Evolutionary conservation across 2,888 invertebrate species (phyloP).

Genomic region (Drosophila anomelani): DNA sequence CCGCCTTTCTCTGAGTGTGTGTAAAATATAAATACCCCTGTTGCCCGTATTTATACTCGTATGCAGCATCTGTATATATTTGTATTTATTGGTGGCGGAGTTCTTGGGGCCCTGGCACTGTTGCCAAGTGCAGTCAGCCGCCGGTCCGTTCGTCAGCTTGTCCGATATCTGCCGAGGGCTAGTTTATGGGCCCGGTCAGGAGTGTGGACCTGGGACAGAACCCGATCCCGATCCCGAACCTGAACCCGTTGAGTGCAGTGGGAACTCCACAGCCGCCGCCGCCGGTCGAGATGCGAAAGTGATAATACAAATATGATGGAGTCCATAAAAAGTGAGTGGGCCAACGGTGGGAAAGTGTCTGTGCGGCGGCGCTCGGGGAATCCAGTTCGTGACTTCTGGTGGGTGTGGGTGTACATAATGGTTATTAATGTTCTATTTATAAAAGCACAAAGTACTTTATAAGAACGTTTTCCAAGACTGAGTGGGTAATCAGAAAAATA

Average conservation of each 20-base stretch:
- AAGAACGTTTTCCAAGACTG: neutral
- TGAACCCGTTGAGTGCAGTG: slow-evolving; percentile 34
- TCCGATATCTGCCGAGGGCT: slow-evolving; percentile 43
- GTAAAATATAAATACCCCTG: slow-evolving; percentile 33
- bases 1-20: neutral
- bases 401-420: slow-evolving; percentile 17
- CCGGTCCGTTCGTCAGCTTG: slow-evolving; percentile 10
- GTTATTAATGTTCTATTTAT: slow-evolving; percentile 29
- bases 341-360: slow-evolving; percentile 45
- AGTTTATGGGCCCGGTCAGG: slow-evolving; percentile 48
- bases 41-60: slow-evolving; percentile 34
- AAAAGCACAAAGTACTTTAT: neutral
- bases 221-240: slow-evolving; percentile 11
- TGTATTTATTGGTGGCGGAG: slow-evolving; percentile 43
- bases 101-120: slow-evolving; percentile 37
- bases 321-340: slow-evolving; percentile 46
- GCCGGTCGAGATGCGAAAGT: slow-evolving; percentile 41
- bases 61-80: slow-evolving; percentile 41
- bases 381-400: slow-evolving; percentile 33
- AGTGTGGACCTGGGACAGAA: slow-evolving; percentile 21
- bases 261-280: slow-evolving; percentile 27
- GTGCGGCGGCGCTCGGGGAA: slow-evolving; percentile 15
- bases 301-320: slow-evolving; percentile 46
- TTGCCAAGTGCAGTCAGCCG: slow-evolving; percentile 51
- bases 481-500: neutral